Percentiles rank a stretch among this genome's conserved stretches.
These are phyloP conservation scores for Meriones psammophilus DNA, from an alignment of 2,797 vertebrate species.

Conservation along the genomic window DNA sequence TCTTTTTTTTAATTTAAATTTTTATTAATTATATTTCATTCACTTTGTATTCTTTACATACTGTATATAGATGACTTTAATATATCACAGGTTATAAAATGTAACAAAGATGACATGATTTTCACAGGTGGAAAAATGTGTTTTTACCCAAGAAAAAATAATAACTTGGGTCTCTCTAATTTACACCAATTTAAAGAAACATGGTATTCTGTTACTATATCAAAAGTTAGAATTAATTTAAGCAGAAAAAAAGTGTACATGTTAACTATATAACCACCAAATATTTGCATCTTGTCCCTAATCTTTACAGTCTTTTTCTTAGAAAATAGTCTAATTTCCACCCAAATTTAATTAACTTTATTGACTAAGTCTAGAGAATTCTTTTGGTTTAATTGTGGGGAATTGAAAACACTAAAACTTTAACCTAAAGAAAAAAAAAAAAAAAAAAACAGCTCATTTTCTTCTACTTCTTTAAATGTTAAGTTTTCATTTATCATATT, in stretches of 20 bases:
- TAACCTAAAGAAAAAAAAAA: conserved; percentile 7
- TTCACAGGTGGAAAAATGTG: not conserved
- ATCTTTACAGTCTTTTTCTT: not conserved
- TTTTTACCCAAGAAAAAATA: not conserved
- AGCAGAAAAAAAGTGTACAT: not conserved
- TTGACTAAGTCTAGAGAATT: not conserved
- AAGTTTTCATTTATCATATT: not conserved
- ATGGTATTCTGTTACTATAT: not conserved
- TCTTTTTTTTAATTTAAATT: no score
- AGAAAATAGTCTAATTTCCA: not conserved
- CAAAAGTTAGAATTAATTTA: not conserved
- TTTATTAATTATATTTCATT: no score
- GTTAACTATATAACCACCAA: not conserved
- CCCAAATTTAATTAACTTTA: not conserved
- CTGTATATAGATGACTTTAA: not conserved
- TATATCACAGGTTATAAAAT: not conserved
- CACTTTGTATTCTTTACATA: not conserved
- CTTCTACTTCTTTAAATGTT: not conserved
- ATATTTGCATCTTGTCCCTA: not conserved
- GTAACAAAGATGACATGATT: not conserved
- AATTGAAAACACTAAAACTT: not conserved
- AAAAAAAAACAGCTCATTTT: not conserved
- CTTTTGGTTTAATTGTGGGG: not conserved
- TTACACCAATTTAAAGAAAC: conserved; percentile 4
- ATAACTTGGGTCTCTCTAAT: not conserved